Conservation (phyloP, 2,113 vertebrate species). For the Vulpes lagopus region DNA sequence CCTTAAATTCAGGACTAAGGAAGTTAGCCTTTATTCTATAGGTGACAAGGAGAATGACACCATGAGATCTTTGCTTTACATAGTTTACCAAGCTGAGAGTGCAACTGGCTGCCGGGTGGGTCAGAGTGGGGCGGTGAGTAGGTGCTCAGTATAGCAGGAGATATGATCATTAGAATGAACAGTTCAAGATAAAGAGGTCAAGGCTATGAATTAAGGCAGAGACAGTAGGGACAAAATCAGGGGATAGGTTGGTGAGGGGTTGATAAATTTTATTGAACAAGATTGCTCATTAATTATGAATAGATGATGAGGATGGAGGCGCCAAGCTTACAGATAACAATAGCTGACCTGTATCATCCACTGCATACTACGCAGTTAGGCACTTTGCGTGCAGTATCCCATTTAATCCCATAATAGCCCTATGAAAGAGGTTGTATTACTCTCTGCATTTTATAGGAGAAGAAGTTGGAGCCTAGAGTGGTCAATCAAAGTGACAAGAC, state of each 20-base stretch:
- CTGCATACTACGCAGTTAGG: neutral
- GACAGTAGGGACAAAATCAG: neutral
- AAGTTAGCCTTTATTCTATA: neutral
- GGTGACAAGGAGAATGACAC: neutral
- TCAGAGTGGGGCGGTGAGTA: neutral
- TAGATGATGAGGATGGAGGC: neutral
- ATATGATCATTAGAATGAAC: accelerated
- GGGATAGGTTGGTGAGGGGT: neutral
- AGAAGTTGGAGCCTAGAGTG: neutral
- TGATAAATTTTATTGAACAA: neutral
- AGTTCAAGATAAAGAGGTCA: neutral
- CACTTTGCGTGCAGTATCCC: neutral
- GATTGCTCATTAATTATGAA: neutral
- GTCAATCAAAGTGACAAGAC: neutral
- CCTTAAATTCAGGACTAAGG: neutral
- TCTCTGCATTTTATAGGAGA: neutral
- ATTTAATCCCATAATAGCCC: neutral
- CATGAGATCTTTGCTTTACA: neutral
- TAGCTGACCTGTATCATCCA: too few species aligned
- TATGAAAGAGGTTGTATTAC: neutral
- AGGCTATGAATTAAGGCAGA: neutral
- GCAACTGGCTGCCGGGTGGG: neutral
- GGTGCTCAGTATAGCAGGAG: neutral
- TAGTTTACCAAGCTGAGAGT: neutral
- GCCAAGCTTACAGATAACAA: accelerated